These are phyloP conservation scores for Neoarius graeffei DNA, from an alignment of 2,113 vertebrate genomes.

Conservation along the genomic window DNA sequence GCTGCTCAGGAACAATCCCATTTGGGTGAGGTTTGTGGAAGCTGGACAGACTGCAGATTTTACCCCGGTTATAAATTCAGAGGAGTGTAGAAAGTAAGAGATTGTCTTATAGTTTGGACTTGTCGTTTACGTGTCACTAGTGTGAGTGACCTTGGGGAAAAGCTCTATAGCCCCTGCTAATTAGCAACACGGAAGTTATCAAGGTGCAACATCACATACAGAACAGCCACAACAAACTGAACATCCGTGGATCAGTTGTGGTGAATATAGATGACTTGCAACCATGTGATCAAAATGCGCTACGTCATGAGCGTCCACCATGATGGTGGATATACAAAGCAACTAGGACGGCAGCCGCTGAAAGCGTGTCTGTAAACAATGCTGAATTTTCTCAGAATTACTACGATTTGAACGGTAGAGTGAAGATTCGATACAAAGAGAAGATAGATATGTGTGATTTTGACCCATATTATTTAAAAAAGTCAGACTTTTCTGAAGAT, in stretches of 20 bases:
- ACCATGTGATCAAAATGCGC: no score
- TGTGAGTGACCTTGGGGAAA: constrained; percentile 3
- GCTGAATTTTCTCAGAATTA: no score
- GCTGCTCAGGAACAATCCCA: constrained; percentile 29
- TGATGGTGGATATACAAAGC: no score
- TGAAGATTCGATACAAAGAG: no score
- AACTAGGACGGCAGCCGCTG: no score
- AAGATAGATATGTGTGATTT: no score
- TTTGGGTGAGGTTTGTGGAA: constrained; percentile 9
- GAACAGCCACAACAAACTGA: neutral
- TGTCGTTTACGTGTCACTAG: constrained; percentile 25
- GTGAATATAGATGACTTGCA: neutral
- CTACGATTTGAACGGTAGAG: no score
- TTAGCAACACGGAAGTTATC: constrained; percentile 28
- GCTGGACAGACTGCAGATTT: neutral
- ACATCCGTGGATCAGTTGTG: neutral
- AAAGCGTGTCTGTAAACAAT: no score
- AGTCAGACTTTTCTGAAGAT: no score
- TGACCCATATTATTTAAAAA: no score
- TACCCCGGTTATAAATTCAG: constrained; percentile 34
- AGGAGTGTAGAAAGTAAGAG: constrained; percentile 2
- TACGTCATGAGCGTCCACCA: no score
- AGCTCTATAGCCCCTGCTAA: constrained; percentile 18
- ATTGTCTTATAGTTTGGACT: constrained; percentile 20
- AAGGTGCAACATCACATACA: constrained; percentile 22